Evolutionary conservation across 1,140 invertebrate species (phyloP).

Genomic region (Goniozus legneri): DNA sequence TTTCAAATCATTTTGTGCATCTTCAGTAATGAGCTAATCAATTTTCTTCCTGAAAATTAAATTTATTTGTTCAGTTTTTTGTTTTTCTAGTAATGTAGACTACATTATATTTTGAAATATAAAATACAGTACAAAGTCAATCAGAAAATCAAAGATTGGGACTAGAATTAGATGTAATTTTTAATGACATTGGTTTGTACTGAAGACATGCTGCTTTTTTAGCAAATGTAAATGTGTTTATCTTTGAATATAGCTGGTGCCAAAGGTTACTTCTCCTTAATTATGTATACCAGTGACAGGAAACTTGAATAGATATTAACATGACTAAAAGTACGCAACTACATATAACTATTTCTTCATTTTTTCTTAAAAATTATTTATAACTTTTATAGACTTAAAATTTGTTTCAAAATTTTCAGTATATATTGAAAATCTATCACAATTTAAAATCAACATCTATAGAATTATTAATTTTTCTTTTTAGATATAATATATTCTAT

Average conservation of each 20-base stretch:
- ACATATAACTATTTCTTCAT: too few relatives aligned
- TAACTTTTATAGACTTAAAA: too few relatives aligned
- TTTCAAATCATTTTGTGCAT: slow-evolving; percentile 8
- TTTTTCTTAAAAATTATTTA: too few relatives aligned
- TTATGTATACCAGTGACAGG: slow-evolving; percentile 12
- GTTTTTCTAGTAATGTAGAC: too few relatives aligned
- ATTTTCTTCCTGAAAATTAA: slow-evolving; percentile 12
- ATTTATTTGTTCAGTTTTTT: too few relatives aligned
- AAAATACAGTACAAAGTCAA: neutral
- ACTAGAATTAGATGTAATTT: neutral
- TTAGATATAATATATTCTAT: too few relatives aligned
- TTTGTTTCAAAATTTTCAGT: too few relatives aligned
- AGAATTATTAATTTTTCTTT: too few relatives aligned
- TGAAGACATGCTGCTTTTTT: neutral
- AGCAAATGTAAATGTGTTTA: neutral
- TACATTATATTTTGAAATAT: too few relatives aligned
- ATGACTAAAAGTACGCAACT: neutral
- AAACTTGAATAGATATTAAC: slow-evolving; percentile 10
- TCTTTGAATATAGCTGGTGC: slow-evolving; percentile 1
- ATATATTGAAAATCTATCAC: too few relatives aligned
- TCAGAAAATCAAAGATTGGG: neutral
- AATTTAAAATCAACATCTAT: too few relatives aligned
- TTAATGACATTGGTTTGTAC: neutral
- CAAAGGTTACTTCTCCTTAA: slow-evolving; percentile 25
- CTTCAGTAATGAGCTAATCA: too few relatives aligned